Percentiles rank a stretch among this genome's conserved stretches.
Conservation (phyloP, 1,140 invertebrate species). For the Sesamia nonagrioides region DNA sequence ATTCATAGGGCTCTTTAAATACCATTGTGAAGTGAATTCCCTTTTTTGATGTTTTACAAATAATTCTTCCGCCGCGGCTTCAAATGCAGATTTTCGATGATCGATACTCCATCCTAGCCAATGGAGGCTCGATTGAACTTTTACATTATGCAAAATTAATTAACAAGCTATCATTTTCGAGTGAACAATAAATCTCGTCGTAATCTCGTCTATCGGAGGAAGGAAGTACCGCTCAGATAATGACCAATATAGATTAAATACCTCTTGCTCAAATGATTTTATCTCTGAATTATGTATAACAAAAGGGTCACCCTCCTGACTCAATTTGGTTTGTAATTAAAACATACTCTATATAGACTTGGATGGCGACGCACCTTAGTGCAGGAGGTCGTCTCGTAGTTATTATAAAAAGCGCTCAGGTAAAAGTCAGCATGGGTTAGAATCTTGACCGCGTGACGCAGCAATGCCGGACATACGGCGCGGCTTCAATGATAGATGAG, state of each 20-base stretch:
- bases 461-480: no score
- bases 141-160: constrained; percentile 26
- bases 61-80: neutral
- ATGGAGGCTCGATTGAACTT: neutral
- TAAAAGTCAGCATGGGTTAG: neutral
- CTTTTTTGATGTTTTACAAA: neutral
- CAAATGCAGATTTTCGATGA: neutral
- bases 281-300: neutral
- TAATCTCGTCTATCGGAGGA: constrained; percentile 3
- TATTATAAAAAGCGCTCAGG: neutral
- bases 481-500: no score
- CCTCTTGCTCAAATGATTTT: neutral
- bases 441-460: no score
- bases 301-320: neutral
- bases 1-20: neutral
- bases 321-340: neutral
- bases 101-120: neutral
- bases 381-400: neutral
- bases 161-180: constrained; percentile 12
- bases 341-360: neutral
- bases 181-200: constrained; percentile 10
- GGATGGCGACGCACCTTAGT: neutral
- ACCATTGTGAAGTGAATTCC: neutral
- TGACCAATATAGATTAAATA: constrained; percentile 13
- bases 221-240: neutral